phyloP scores from a whole-genome alignment of 1,140 invertebrate genomes.

The Drosophila ambigua region DNA sequence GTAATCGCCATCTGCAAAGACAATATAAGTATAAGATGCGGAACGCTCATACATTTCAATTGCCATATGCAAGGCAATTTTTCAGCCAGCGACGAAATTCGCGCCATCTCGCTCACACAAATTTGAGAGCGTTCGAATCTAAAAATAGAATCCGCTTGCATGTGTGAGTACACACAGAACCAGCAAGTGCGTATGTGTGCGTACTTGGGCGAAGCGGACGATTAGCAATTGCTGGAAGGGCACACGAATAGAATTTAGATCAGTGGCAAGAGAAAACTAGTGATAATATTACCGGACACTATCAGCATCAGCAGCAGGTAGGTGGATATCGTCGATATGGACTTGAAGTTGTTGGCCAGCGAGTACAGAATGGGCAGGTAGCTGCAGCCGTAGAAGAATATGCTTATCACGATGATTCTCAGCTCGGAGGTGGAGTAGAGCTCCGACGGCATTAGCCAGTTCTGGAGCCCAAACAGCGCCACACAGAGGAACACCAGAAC shows the following conservation, averaged over 20 bases:
- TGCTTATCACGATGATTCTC: slow-evolving; percentile 47
- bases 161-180: too few species aligned
- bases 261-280: not conserved
- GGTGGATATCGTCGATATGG: slow-evolving; percentile 78
- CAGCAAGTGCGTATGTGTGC: too few species aligned
- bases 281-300: slow-evolving; percentile 58
- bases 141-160: too few species aligned
- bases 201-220: too few species aligned
- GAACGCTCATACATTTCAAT: too few species aligned
- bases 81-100: too few species aligned
- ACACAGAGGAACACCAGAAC: slow-evolving; percentile 47
- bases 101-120: too few species aligned
- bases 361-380: slow-evolving; percentile 76
- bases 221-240: slow-evolving; percentile 64
- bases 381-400: slow-evolving; percentile 74
- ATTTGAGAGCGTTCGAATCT: too few species aligned
- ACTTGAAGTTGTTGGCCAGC: slow-evolving; percentile 70
- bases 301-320: slow-evolving; percentile 77
- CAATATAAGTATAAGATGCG: too few species aligned
- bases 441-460: slow-evolving; percentile 59
- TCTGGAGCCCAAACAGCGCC: slow-evolving; percentile 41
- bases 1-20: slow-evolving; percentile 9
- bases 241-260: slow-evolving; percentile 2
- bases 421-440: slow-evolving; percentile 56
- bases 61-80: too few species aligned